Base-by-base conservation (phyloP, 1,140 invertebrate species). In the Halotydeus destructor region DNA sequence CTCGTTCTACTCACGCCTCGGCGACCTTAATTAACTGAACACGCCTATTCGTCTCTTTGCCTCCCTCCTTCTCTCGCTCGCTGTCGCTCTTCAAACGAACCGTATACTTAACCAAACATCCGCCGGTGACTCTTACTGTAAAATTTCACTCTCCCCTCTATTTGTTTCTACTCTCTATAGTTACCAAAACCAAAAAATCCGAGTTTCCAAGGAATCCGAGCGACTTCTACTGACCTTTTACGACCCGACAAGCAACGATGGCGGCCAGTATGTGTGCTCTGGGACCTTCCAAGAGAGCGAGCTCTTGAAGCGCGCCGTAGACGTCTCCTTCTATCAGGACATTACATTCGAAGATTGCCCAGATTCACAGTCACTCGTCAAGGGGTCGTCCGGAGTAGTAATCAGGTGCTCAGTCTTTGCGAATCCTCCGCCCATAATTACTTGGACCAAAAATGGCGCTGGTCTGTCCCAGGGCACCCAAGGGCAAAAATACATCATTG, bases 331-430 rank as follows among this genome's bases (percentile, higher is more conserved):
- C 49, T 52, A 27, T 25, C 11, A 79, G 51, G 71, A 75, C 19
- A 81, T 88, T 21, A 78, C 72, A 34, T 88, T 75, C 70, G 70
- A 69, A 18, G 74, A 86, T 57, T 81, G 81, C 1, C 80, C 81
- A n/a, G 62, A 64, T 49, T 72, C 77, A 55, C 84, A 89, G 59
- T 76, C 69, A 55, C 75, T 82, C 0, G 74, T 75, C n/a, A 70
- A 79, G 46, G 81, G 73, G 52, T 70, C 45, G 39, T 5, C 5
- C 11, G 18, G 39, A 38, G 26, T 41, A 43, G 24, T 70, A 57
- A 70, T 89, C 6, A 72, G 70, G 54, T 93, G 86, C 53, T 69
- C 76, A 58, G 83, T 88, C 0, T 71, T 69, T 36, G 80, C 83
- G 1, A 75, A 76, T 57, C 85, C 85, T 12, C 63, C 76, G 22